phyloP scores from a whole-genome alignment of 1,140 invertebrate species.

The Caerostris extrusa region DNA sequence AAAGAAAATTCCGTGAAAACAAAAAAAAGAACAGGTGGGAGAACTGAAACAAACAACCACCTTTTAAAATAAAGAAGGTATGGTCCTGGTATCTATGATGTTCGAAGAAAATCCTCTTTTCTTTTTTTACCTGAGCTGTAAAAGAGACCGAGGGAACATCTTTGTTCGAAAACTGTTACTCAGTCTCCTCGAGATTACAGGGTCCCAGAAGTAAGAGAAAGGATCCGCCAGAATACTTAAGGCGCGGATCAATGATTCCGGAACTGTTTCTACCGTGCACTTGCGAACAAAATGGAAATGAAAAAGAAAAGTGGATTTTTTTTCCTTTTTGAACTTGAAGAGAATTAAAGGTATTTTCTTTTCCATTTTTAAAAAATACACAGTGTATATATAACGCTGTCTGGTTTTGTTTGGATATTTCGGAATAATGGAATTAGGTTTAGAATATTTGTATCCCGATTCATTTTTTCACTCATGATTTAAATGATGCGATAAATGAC shows the following conservation, averaged over 20 bases:
- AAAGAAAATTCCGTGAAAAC: neutral
- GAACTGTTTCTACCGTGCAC: too few species aligned
- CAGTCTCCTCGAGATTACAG: neutral
- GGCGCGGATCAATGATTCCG: neutral
- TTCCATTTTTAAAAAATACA: neutral
- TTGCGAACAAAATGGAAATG: too few species aligned
- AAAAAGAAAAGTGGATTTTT: too few species aligned
- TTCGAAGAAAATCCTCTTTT: neutral
- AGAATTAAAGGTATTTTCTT: neutral
- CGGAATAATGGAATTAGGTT: too few species aligned
- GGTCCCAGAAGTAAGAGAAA: neutral
- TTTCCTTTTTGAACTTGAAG: too few species aligned
- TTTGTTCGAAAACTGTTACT: conserved; percentile 1
- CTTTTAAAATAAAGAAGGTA: neutral
- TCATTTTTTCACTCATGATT: too few species aligned
- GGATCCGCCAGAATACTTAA: neutral
- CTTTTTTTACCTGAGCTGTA: neutral
- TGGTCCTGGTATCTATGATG: neutral
- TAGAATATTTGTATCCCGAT: too few species aligned
- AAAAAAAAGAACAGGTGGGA: neutral
- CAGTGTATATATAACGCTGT: neutral
- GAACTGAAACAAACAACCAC: neutral
- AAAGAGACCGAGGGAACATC: neutral
- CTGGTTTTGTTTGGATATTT: neutral
- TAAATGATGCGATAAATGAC: too few species aligned